A percentile compares a stretch with the other conserved stretches of the same genome.
phyloP scores from a whole-genome alignment of 2,113 vertebrate genomes.

The Phodopus roborovskii region DNA sequence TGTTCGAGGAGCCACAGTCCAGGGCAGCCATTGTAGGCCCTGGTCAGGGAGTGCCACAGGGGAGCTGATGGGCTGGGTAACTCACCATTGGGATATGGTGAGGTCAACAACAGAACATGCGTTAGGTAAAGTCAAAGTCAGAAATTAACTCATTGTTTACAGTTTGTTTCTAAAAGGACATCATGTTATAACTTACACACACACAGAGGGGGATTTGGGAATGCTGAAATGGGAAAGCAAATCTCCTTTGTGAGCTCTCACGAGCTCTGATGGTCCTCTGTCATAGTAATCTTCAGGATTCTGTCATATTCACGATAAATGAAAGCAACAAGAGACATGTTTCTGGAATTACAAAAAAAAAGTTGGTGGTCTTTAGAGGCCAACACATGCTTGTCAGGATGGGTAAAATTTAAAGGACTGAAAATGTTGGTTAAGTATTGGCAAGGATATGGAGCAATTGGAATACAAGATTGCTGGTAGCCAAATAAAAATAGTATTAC shows the following conservation, averaged over 20 bases:
- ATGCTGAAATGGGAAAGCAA: constrained; percentile 25
- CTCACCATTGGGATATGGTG: background rate
- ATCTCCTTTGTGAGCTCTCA: background rate
- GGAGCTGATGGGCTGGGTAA: background rate
- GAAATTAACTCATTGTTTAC: constrained; percentile 38
- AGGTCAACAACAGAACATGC: background rate
- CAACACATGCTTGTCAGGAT: background rate
- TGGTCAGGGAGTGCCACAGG: background rate
- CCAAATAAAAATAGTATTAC: background rate
- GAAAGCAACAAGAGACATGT: background rate
- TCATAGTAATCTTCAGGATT: constrained; percentile 29
- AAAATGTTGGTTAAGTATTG: background rate
- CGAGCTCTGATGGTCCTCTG: background rate
- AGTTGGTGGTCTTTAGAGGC: background rate
- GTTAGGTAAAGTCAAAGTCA: constrained; percentile 44
- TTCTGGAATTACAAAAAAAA: background rate
- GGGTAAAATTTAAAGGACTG: background rate
- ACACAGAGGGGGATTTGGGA: too few species aligned
- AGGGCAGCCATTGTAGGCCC: too few species aligned
- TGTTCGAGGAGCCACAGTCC: background rate
- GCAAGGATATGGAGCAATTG: background rate
- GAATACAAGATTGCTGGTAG: background rate
- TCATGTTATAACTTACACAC: constrained; percentile 15
- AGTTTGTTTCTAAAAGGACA: constrained; percentile 51
- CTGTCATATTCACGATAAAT: background rate